Percentiles rank a stretch among this genome's conserved stretches.
Conservation (phyloP, 2,888 invertebrate species). For the Adineta ricciae region DNA sequence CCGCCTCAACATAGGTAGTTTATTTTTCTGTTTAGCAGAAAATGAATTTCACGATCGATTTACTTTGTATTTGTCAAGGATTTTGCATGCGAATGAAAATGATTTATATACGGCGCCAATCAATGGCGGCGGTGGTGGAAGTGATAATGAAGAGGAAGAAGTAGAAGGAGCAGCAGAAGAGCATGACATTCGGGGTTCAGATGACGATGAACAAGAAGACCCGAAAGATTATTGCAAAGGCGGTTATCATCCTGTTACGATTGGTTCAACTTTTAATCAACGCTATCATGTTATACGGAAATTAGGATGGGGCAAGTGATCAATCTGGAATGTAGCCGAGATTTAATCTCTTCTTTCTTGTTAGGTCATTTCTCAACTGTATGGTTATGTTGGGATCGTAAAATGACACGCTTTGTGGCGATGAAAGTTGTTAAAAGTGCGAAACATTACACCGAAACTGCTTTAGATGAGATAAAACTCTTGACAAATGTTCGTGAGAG, state of each 20-base stretch:
- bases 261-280: slow-evolving; percentile 84
- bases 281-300: slow-evolving; percentile 93
- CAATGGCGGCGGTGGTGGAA: background rate
- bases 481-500: slow-evolving; percentile 85
- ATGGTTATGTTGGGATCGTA: slow-evolving; percentile 93
- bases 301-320: slow-evolving; percentile 68
- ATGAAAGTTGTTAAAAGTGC: slow-evolving; percentile 98
- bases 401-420: slow-evolving; percentile 86
- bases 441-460: slow-evolving; percentile 95
- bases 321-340: too few species aligned
- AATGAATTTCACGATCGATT: too few species aligned
- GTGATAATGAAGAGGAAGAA: slow-evolving; percentile 11
- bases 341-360: too few species aligned
- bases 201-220: slow-evolving; percentile 94
- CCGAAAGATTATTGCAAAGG: slow-evolving; percentile 84
- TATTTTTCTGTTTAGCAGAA: too few species aligned
- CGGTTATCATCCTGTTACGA: slow-evolving; percentile 96
- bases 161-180: background rate
- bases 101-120: background rate
- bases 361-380: slow-evolving; percentile 89
- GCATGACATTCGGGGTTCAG: slow-evolving; percentile 49
- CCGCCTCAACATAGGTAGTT: background rate
- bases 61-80: background rate
- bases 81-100: background rate
- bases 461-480: slow-evolving; percentile 94